Evolutionary conservation across 1,140 invertebrate genomes (phyloP), one percentile per base, ranked within the genome.

Genomic region (Nebria ingens): DNA sequence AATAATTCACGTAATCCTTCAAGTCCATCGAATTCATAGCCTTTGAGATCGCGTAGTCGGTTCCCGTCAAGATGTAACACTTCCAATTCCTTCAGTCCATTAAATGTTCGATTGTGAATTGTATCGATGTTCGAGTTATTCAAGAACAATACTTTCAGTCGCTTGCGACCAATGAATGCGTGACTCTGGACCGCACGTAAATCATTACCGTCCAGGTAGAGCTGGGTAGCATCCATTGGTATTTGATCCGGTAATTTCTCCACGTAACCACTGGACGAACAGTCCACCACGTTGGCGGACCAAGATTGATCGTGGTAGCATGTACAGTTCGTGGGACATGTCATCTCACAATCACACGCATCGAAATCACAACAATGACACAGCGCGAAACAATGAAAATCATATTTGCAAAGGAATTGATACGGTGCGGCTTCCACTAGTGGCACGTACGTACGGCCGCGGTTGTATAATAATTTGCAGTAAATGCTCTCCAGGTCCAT

Each of bases 351-450:
- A 68, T 95, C 86, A 70, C 92, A 95, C 19, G 91, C 91, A 69
- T 93, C 90, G 65, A 91, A 95, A 66, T 95, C 91, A 69, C 92
- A 95, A 71, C 92, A 95, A 61, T 93, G 88, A 68, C 92, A 95
- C 42, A 91, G 69, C 0, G 90, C 84, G 65, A 92, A 92, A 70
- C 92, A 95, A 62, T 94, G 91, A 45, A 85, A 83, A 29, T 91
- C 85, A 66, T 95, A 95, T 67, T 89, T 88, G 73, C 92, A 95
- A 23, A 95, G 78, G 70, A 94, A 94, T 66, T 94, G 88, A 64
- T 88, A 85, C 49, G 89, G 81, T 25, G 86, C 82, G 4, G 87
- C 87, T 71, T 92, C 86, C 42, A 91, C 82, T 38, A 94, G 72
- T 2, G 90, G 84, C 1, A 93, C 83, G 65, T 84, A 87, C 12